Percentiles rank a stretch among this genome's conserved stretches.
phyloP scores from a whole-genome alignment of 2,888 invertebrate species.

The Melanophora roralis region DNA sequence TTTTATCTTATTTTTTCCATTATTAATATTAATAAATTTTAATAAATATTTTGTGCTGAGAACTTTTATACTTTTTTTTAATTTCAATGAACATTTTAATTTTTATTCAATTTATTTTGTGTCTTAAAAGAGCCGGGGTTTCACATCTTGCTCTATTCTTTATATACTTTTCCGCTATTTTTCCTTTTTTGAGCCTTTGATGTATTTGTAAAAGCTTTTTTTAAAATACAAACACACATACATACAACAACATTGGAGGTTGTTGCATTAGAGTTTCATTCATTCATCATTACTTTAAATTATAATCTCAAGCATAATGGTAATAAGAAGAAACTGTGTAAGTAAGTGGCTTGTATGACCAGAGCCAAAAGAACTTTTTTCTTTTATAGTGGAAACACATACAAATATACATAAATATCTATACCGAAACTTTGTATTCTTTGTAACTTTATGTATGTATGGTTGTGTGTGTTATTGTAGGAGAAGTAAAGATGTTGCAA shows the following conservation, averaged over 20 bases:
- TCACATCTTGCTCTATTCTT: not conserved
- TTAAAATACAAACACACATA: too few species aligned
- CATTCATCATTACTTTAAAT: constrained; percentile 53
- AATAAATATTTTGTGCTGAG: constrained; percentile 34
- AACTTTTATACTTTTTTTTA: constrained; percentile 26
- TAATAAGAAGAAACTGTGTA: constrained; percentile 36
- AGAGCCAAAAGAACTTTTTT: constrained; percentile 5
- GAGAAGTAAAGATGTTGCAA: not conserved
- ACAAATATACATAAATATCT: too few species aligned
- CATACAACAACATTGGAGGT: not conserved
- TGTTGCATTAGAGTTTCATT: constrained; percentile 29
- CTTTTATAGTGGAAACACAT: too few species aligned
- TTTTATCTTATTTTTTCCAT: constrained; percentile 22
- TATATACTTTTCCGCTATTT: not conserved
- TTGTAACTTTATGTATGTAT: not conserved
- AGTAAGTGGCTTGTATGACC: constrained; percentile 25
- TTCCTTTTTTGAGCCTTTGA: not conserved
- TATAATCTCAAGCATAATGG: constrained; percentile 51
- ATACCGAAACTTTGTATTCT: too few species aligned
- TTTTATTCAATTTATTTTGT: constrained; percentile 30
- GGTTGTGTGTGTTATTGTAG: not conserved
- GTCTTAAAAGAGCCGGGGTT: not conserved
- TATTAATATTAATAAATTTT: constrained; percentile 31
- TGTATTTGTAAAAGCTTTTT: not conserved
- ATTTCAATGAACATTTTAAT: constrained; percentile 21